Conservation (phyloP, 1,140 invertebrate species). For the Bombus picipes region DNA sequence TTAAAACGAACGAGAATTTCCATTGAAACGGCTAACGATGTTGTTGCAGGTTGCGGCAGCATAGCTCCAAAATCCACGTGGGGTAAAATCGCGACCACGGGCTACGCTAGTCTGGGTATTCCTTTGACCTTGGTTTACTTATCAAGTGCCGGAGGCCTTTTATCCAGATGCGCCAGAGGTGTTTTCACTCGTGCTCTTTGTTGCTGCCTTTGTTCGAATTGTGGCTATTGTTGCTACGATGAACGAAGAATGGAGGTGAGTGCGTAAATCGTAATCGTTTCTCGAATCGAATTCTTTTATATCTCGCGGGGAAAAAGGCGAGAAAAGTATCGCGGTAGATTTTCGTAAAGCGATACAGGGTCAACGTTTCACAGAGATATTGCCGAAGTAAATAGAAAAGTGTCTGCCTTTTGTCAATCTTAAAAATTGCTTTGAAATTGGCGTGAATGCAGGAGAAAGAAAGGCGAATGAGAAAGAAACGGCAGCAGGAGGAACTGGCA, state of each 20-base stretch:
- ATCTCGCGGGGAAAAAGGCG: no score
- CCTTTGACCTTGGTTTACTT: constrained; percentile 95
- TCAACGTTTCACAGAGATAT: no score
- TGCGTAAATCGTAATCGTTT: constrained; percentile 12
- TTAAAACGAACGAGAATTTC: not conserved
- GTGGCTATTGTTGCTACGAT: constrained; percentile 93
- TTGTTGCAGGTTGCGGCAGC: constrained; percentile 92
- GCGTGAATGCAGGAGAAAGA: constrained; percentile 85
- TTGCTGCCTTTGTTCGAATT: constrained; percentile 92
- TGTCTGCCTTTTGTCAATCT: no score
- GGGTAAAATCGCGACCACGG: constrained; percentile 93
- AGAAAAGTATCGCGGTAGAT: no score
- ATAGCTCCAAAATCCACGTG: constrained; percentile 91
- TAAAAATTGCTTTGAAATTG: constrained; percentile 8
- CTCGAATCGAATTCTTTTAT: no score
- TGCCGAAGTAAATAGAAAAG: no score
- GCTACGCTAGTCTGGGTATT: constrained; percentile 95
- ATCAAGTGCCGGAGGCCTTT: constrained; percentile 91
- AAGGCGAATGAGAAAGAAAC: constrained; percentile 88
- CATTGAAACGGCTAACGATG: not conserved
- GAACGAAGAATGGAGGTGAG: constrained; percentile 88
- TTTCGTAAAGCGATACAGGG: no score
- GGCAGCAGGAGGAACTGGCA: constrained; percentile 89
- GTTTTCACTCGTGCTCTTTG: constrained; percentile 92
- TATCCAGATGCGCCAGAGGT: constrained; percentile 93